Evolutionary conservation across 2,888 invertebrate genomes (phyloP), one percentile per base, ranked within the genome.

Genomic region (Lampropteryx suffumata): DNA sequence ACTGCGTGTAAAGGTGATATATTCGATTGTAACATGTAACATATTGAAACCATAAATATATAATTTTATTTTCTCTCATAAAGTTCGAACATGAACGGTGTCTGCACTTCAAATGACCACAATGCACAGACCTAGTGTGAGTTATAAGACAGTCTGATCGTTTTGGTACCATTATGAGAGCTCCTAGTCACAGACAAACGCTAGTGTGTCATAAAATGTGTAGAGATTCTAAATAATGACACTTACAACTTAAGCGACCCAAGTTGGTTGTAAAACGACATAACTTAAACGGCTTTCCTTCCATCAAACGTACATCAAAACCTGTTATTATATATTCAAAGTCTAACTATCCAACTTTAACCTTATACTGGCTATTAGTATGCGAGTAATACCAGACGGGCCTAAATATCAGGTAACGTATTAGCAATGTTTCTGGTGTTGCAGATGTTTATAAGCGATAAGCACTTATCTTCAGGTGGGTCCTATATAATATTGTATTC

Each of bases 251-350:
- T 4, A 42, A 41, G 48, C n/a, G 24, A 28, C 28, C 33, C 14
- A 26, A 32, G 26, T 37, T 41, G 17, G 14, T 14, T 26, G 29
- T 41, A 30, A 39, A 45, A 13, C 5, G 40, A 17, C 14, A 21
- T 5, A 24, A 34, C 34, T 42, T 42, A 36, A 26, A 48, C 30
- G 24, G 12, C 34, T 8, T 29, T 26, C 3, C 36, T 24, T 0
- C 4, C 29, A 13, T 48, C 48, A 27, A 48, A 36, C 13, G 30
- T 30, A 35, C 41, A 27, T 35, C 27, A n/a, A 37, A 37, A 21
- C 32, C 37, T 37, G 27, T 17, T 42, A 43, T 49, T 48, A 42
- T 32, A 27, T n/a, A 29, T 7, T 12, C 11, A 35, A 40, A 34
- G 17, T 27, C 27, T 39, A 47, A 35, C 28, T 21, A 34, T 40